Evolutionary conservation across 1,140 invertebrate species (phyloP), one percentile per base, ranked within the genome.

Genomic region (Drosophila kikkawai): DNA sequence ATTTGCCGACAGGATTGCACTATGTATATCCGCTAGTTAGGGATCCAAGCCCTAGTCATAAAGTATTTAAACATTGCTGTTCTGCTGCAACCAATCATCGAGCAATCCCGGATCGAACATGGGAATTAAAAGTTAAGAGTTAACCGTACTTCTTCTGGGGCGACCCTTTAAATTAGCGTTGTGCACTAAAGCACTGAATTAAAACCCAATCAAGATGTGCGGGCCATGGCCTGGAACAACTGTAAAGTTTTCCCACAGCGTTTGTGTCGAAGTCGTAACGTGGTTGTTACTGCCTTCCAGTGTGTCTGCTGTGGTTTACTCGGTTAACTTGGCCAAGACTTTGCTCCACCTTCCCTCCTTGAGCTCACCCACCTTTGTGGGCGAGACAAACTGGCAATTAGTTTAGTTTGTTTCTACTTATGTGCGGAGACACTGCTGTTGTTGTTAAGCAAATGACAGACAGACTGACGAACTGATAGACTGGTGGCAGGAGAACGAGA

Each of bases 341-440:
- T 78, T 22, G 64, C 51, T 22, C 8, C 47, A 6, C 2, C 48
- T 32, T 19, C 19, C 4, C 47, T 29, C 36, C 47, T 45, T 6
- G 6, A 42, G 29, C 22, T 45, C 58, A 12, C 55, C 53, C 59
- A 66, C 64, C 64, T 59, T 48, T 26, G 80, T 80, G 80, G 81
- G 81, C 81, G 70, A 80, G 83, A 86, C 83, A 82, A 82, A 82
- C 83, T 79, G 70, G 75, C 82, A 86, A 86, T 87, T 87, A 87
- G 82, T 79, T 73, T 51, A 70, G 65, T 74, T 71, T 80, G 42
- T 67, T 65, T 65, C 67, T 76, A 65, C 76, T 76, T 69, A 64
- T 68, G 44, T 58, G 59, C 42, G 36, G 50, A 78, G 55, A 42
- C 34, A 48, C 59, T 61, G 70, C 51, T 77, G 50, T 51, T 51